phyloP scores from a whole-genome alignment of 2,113 vertebrate species.

The Genyomyrus donnyi region DNA sequence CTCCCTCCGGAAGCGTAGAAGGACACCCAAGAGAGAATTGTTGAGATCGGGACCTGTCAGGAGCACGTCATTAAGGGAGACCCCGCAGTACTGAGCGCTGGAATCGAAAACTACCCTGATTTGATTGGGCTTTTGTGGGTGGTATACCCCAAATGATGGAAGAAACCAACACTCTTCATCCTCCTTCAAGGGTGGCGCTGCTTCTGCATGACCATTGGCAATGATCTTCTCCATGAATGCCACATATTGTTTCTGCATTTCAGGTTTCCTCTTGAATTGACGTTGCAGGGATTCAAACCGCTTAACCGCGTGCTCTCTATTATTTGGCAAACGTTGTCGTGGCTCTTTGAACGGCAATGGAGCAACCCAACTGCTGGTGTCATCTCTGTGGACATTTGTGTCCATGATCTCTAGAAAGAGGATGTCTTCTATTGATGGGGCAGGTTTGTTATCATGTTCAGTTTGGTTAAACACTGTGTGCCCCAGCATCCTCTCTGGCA shows the following conservation, averaged over 20 bases:
- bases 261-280: slow-evolving; percentile 7
- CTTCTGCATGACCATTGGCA: not conserved
- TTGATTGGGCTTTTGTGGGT: not conserved
- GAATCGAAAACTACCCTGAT: not conserved
- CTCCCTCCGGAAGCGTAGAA: slow-evolving; percentile 8
- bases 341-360: slow-evolving; percentile 20
- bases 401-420: slow-evolving; percentile 11
- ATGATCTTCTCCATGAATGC: too few species aligned
- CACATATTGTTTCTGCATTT: too few species aligned
- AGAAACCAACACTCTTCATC: slow-evolving; percentile 22
- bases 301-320: not conserved
- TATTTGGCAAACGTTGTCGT: not conserved
- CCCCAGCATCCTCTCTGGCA: not conserved
- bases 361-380: slow-evolving; percentile 18
- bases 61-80: slow-evolving; percentile 21
- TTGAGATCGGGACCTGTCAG: slow-evolving; percentile 18
- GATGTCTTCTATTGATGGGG: not conserved
- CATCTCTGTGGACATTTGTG: slow-evolving; percentile 13
- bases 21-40: not conserved
- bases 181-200: slow-evolving; percentile 10
- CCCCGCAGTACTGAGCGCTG: slow-evolving; percentile 1
- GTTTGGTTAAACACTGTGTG: not conserved
- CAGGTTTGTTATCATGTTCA: slow-evolving; percentile 15
- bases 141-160: slow-evolving; percentile 25
- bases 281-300: not conserved